Conservation (phyloP, 2,888 invertebrate genomes). For the Apomyelois bistriatella region DNA sequence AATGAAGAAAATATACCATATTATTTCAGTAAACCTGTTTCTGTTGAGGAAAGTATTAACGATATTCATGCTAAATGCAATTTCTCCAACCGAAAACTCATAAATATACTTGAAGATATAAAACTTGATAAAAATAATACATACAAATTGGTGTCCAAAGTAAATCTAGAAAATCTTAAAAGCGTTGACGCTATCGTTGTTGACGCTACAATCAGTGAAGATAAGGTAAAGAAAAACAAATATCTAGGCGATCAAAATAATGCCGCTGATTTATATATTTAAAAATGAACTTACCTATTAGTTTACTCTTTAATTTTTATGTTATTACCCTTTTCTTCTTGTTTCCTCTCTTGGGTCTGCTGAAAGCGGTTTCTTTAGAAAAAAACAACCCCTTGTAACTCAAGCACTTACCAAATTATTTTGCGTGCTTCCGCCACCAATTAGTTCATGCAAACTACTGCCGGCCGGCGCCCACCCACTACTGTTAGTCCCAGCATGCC, state of each 20-base stretch:
- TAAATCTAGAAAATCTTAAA: constrained; percentile 42
- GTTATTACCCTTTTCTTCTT: too few species aligned
- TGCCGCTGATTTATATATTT: background rate
- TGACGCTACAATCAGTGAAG: constrained; percentile 14
- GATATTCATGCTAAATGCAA: constrained; percentile 27
- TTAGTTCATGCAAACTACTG: too few species aligned
- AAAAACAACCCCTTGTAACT: too few species aligned
- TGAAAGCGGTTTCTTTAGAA: too few species aligned
- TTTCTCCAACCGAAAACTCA: constrained; percentile 55
- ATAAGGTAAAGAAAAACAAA: constrained; percentile 3
- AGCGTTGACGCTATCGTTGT: constrained; percentile 40
- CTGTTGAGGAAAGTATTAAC: constrained; percentile 19
- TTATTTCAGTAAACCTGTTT: constrained; percentile 36
- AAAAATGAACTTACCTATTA: too few species aligned
- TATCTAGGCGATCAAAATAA: background rate
- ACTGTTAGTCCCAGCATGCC: too few species aligned
- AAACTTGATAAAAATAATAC: constrained; percentile 45
- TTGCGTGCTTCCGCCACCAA: too few species aligned
- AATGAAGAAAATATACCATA: constrained; percentile 32
- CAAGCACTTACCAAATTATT: too few species aligned
- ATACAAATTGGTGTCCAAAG: constrained; percentile 45
- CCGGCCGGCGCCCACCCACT: too few species aligned
- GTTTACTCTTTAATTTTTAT: too few species aligned
- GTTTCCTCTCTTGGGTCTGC: too few species aligned
- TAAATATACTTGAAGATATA: constrained; percentile 61